Evolutionary conservation across 1,140 invertebrate genomes (phyloP), one percentile per base, ranked within the genome.

Genomic region (Orius insidiosus): DNA sequence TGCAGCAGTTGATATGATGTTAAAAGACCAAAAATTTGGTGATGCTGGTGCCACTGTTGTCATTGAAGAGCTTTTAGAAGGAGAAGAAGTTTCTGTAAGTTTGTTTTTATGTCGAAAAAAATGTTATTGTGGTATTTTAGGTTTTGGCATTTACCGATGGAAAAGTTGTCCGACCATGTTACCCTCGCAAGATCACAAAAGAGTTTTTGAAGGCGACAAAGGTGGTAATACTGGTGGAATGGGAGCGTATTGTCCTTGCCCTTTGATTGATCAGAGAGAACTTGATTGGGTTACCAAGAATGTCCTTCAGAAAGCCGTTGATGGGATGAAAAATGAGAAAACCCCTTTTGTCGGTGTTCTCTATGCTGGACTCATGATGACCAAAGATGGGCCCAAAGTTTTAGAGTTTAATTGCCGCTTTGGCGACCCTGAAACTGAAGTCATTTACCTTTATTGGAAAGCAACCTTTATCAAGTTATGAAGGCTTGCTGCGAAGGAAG

Each of bases 191-290:
- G 93, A 98, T 67, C 90, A 97, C 64, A 98, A 98, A 63, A 73
- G 88, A 37, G 74, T 94, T 34, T 72, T 76, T 35, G 79, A 93
- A 53, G 76, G 74, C 2, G 93, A 98, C 65, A 59, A 68, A 10
- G 94, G 94, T 1, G 85, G 82, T n/a, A 98, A 98, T 61, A 98
- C 94, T 1, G 94, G 94, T 2, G 94, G 94, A 16, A 98, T 98
- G 94, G 94, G 94, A 8, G 92, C 92, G 4, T 89, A 93, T 58
- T 90, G 85, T 55, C 93, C 93, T 0, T 94, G 86, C 60, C 78
- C 82, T 1, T 65, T 89, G 39, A 67, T 92, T 40, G 69, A 66
- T 1, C 59, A 73, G 10, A 64, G 70, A 19, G 71, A 82, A 33
- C 57, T 80, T 16, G 62, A 78, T 16, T 64, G 67, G 46, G 78